These are phyloP conservation scores for Zele albiditarsus DNA, from an alignment of 2,888 invertebrate species.

Conservation along the genomic window DNA sequence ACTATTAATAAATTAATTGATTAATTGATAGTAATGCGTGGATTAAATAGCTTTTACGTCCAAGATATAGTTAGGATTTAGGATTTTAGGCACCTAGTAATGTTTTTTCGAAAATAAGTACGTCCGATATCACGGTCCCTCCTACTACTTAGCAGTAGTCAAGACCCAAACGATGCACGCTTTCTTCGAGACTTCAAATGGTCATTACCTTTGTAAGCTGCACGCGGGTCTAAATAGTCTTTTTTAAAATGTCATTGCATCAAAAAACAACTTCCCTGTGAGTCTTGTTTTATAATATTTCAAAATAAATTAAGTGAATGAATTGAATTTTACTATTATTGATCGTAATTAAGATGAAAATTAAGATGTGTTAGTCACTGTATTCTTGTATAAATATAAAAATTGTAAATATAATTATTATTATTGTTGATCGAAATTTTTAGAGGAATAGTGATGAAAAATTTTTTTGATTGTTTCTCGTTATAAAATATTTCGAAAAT, in stretches of 20 bases:
- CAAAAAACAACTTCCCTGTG: slow-evolving; percentile 26
- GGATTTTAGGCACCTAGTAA: slow-evolving; percentile 24
- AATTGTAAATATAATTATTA: not conserved
- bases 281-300: slow-evolving; percentile 13
- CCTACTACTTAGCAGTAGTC: slow-evolving; percentile 73
- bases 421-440: not conserved
- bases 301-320: not conserved
- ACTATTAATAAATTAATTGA: not conserved
- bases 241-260: slow-evolving; percentile 50
- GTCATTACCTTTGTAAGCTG: slow-evolving; percentile 64
- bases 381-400: not conserved
- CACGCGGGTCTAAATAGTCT: slow-evolving; percentile 70
- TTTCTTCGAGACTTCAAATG: slow-evolving; percentile 58
- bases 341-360: not conserved
- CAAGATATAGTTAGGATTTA: slow-evolving; percentile 10
- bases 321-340: not conserved
- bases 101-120: slow-evolving; percentile 60
- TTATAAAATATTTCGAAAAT: no score
- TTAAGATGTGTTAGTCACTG: not conserved
- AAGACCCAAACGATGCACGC: slow-evolving; percentile 70
- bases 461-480: not conserved
- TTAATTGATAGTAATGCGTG: not conserved
- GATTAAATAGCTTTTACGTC: slow-evolving; percentile 32
- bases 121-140: slow-evolving; percentile 75
- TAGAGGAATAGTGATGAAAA: not conserved